A percentile compares a stretch with the other conserved stretches of the same genome.
Conservation (phyloP, 2,113 vertebrate genomes). For the Chionodraco myersi region DNA sequence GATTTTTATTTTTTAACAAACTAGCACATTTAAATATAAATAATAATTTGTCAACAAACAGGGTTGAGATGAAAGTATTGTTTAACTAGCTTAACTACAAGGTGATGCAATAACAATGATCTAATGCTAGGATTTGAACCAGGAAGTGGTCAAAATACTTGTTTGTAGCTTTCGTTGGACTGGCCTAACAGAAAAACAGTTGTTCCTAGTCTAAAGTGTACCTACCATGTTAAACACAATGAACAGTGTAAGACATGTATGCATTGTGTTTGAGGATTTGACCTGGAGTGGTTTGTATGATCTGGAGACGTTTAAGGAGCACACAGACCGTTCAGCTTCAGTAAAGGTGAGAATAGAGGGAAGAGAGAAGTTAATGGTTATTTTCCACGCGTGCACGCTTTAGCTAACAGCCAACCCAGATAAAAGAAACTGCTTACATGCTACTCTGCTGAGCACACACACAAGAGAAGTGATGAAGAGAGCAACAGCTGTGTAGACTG, state of each 20-base stretch:
- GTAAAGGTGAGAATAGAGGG: slow-evolving; percentile 25
- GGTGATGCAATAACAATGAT: neutral
- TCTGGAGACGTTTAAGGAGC: slow-evolving; percentile 4
- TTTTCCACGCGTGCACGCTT: slow-evolving; percentile 37
- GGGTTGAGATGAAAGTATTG: neutral
- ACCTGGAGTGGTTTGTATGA: neutral
- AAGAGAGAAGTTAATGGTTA: slow-evolving; percentile 34
- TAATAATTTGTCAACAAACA: slow-evolving; percentile 1
- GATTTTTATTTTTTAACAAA: too few species aligned
- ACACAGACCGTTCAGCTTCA: slow-evolving; percentile 21
- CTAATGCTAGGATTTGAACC: slow-evolving; percentile 10
- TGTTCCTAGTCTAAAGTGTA: neutral
- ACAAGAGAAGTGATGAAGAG: slow-evolving; percentile 41
- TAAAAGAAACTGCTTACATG: slow-evolving; percentile 12
- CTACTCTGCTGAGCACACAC: slow-evolving; percentile 17
- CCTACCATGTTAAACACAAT: neutral
- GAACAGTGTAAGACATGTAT: slow-evolving; percentile 4
- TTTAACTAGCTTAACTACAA: slow-evolving; percentile 1
- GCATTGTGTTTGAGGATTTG: slow-evolving; percentile 9
- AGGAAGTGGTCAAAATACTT: neutral
- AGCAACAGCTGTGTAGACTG: slow-evolving; percentile 77
- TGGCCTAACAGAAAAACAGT: neutral
- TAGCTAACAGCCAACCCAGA: slow-evolving; percentile 31
- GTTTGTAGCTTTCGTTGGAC: neutral
- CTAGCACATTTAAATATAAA: neutral